These are phyloP conservation scores for Australoheros scitulus DNA, from an alignment of 2,113 vertebrate species.

Conservation along the genomic window DNA sequence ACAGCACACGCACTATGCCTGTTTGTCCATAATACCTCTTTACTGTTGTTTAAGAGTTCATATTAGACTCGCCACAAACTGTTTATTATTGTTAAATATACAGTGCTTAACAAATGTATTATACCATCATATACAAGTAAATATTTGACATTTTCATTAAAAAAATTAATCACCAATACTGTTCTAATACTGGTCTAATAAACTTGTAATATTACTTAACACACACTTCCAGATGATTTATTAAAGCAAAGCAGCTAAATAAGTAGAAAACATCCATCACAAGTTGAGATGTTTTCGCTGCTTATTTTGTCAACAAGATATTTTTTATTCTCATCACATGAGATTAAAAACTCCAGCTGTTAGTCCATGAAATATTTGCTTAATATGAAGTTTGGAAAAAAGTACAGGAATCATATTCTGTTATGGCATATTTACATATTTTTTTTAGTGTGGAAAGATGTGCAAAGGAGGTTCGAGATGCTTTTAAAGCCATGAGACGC, in stretches of 20 bases:
- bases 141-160: too few relatives aligned
- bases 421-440: neutral
- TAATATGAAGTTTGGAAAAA: neutral
- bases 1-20: too few relatives aligned
- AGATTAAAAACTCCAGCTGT: neutral
- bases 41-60: too few relatives aligned
- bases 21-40: too few relatives aligned
- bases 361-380: neutral
- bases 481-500: neutral
- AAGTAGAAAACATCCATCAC: neutral
- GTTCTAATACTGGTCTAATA: too few relatives aligned
- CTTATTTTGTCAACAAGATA: neutral
- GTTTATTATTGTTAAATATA: too few relatives aligned
- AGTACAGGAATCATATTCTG: neutral
- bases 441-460: neutral
- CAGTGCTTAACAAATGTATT: too few relatives aligned
- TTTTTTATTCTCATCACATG: neutral
- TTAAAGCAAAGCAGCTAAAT: neutral
- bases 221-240: neutral
- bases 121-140: too few relatives aligned
- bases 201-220: neutral
- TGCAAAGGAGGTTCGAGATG: neutral
- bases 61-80: too few relatives aligned
- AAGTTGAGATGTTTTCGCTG: neutral
- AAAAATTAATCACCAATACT: too few relatives aligned